A percentile compares a stretch with the other conserved stretches of the same genome.
These are phyloP conservation scores for Sylvietta virens DNA, from an alignment of 2,113 vertebrate genomes.

Conservation along the genomic window DNA sequence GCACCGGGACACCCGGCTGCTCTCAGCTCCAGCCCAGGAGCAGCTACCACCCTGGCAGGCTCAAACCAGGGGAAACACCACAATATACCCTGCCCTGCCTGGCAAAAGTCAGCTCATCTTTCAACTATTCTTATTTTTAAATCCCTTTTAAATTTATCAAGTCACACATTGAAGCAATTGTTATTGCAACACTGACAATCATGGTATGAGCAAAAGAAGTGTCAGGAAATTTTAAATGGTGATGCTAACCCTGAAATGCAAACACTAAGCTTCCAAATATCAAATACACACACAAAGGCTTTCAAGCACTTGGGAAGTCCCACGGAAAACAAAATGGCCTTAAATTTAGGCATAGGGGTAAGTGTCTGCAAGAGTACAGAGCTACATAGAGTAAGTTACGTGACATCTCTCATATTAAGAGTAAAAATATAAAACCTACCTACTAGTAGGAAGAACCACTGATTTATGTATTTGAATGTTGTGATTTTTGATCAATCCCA, in stretches of 20 bases:
- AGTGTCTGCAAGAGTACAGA: not conserved
- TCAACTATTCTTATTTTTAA: not conserved
- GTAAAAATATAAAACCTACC: not conserved
- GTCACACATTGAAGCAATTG: not conserved
- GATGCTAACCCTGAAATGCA: not conserved
- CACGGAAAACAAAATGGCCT: not conserved
- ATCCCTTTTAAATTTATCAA: not conserved
- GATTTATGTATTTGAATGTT: not conserved
- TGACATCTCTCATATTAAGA: not conserved
- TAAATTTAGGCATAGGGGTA: not conserved
- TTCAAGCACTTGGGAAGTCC: not conserved
- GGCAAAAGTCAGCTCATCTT: not conserved
- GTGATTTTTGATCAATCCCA: not conserved
- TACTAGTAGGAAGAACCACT: not conserved
- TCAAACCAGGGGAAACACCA: not conserved
- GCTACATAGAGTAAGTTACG: accelerated
- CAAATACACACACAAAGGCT: not conserved
- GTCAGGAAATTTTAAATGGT: not conserved
- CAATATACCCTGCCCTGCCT: not conserved
- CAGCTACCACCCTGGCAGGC: not conserved
- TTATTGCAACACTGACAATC: not conserved
- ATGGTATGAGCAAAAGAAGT: not conserved
- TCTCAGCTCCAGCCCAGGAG: not conserved
- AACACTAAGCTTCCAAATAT: not conserved
- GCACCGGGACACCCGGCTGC: too few relatives aligned